A percentile compares a stretch with the other conserved stretches of the same genome.
These are phyloP conservation scores for Silurus asotus DNA, from an alignment of 2,113 vertebrate species.

Conservation along the genomic window DNA sequence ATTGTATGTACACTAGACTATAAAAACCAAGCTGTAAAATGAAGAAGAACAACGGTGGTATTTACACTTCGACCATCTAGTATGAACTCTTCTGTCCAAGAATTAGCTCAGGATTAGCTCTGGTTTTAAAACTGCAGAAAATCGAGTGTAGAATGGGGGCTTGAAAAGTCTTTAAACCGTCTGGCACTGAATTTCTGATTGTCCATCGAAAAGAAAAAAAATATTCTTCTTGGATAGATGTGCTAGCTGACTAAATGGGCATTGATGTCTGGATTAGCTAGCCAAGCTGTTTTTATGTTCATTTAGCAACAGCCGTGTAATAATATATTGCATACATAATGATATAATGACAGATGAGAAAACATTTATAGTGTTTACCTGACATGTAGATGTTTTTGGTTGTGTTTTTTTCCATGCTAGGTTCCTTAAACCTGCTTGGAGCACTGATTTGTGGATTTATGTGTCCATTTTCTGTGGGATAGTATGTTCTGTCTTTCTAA, in stretches of 20 bases:
- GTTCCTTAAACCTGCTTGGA: not conserved
- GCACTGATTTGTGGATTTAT: not conserved
- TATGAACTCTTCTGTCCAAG: not conserved
- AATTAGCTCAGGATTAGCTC: conserved; percentile 1
- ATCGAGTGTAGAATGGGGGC: not conserved
- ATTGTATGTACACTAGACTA: not conserved
- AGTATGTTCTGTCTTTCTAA: not conserved
- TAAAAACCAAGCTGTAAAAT: not conserved
- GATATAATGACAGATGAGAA: not conserved
- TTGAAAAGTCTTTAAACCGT: not conserved
- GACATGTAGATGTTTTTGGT: not conserved
- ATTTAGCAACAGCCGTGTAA: not conserved
- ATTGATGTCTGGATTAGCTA: not conserved
- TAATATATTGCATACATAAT: not conserved
- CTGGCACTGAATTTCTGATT: not conserved
- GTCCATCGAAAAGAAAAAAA: not conserved
- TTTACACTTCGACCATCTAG: not conserved
- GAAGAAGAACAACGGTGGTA: not conserved
- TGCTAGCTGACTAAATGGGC: not conserved
- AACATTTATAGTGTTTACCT: not conserved
- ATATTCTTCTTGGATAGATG: not conserved
- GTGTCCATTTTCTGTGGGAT: not conserved
- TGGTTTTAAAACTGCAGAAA: not conserved
- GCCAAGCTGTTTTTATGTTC: not conserved
- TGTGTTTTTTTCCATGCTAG: not conserved